phyloP scores from a whole-genome alignment of 2,113 vertebrate species.

The Cariama cristata region DNA sequence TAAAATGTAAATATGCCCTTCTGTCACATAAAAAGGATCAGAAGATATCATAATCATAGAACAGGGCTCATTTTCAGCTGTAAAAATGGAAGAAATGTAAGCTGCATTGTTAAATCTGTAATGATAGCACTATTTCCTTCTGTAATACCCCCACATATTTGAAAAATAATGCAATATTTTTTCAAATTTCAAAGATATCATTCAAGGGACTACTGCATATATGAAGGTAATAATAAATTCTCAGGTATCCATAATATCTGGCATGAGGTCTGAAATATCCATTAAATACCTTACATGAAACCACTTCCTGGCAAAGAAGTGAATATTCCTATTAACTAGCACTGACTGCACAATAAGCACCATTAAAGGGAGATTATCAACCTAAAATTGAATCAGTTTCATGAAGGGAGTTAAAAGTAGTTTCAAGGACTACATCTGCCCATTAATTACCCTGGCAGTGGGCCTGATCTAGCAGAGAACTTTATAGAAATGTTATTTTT shows the following conservation, averaged over 20 bases:
- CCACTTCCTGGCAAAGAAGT: neutral
- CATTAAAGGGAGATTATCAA: slow-evolving; percentile 11
- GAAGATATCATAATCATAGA: neutral
- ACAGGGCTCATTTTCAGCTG: neutral
- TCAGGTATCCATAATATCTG: neutral
- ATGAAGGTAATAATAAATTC: neutral
- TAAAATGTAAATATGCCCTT: slow-evolving; percentile 45
- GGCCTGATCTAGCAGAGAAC: neutral
- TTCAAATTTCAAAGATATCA: neutral
- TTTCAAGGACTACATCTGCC: slow-evolving; percentile 22
- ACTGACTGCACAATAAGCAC: neutral
- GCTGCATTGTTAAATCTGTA: neutral
- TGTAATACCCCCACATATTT: neutral
- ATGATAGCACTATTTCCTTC: neutral
- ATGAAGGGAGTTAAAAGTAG: slow-evolving; percentile 29
- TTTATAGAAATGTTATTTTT: neutral
- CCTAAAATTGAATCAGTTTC: slow-evolving; percentile 43
- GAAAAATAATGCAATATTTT: neutral
- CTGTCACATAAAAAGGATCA: slow-evolving; percentile 4
- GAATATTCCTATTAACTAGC: slow-evolving; percentile 8
- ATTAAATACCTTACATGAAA: slow-evolving; percentile 3
- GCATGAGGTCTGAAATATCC: neutral
- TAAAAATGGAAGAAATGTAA: slow-evolving; percentile 1
- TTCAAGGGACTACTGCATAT: neutral
- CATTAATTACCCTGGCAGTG: neutral